phyloP scores from a whole-genome alignment of 2,797 vertebrate species.

The Sphenopsis melanotis region DNA sequence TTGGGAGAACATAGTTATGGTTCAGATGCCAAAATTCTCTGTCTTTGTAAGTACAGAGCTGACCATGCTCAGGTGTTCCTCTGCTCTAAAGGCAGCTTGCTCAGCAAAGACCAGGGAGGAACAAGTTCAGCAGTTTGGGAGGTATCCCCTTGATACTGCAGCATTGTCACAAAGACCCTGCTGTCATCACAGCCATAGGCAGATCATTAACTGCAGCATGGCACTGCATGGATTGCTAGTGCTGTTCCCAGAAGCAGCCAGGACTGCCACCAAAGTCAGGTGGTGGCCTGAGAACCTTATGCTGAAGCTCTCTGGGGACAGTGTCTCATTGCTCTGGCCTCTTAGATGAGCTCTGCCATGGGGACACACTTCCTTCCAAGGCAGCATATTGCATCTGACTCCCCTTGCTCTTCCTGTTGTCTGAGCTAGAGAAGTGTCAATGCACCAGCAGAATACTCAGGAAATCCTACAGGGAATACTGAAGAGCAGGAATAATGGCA shows the following conservation, averaged over 20 bases:
- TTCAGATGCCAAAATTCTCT: neutral
- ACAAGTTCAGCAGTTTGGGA: neutral
- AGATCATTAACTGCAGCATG: neutral
- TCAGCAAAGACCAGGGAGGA: neutral
- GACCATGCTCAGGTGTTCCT: neutral
- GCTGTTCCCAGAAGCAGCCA: neutral
- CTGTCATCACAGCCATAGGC: neutral
- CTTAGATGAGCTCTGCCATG: neutral
- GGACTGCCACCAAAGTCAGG: neutral
- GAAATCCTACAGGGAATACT: neutral
- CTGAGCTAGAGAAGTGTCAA: neutral
- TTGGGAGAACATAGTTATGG: neutral
- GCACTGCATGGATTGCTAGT: neutral
- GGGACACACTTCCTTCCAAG: neutral
- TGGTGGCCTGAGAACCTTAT: neutral
- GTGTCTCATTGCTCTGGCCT: neutral
- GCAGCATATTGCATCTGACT: neutral
- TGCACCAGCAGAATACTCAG: neutral
- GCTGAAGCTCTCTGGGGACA: neutral
- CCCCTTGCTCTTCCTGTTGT: neutral
- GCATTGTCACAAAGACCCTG: neutral
- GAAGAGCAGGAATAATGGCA: neutral
- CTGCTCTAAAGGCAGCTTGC: neutral
- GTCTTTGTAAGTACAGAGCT: neutral
- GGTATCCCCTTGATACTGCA: neutral